phyloP scores from a whole-genome alignment of 1,140 invertebrate genomes.

The Pseudomyrmex pallidus region DNA sequence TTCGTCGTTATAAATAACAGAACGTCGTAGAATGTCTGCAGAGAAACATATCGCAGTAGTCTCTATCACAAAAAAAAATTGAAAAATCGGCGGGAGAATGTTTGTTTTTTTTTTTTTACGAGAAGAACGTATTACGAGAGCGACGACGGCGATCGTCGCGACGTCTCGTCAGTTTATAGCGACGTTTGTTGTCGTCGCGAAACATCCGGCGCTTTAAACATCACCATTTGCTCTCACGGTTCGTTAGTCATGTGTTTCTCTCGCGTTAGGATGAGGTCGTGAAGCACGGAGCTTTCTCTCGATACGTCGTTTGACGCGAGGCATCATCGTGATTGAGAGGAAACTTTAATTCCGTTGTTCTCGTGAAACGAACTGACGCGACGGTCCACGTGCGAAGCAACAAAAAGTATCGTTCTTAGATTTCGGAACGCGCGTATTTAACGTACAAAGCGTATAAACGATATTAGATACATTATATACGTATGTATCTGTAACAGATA shows the following conservation, averaged over 20 bases:
- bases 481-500: background rate
- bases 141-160: slow-evolving; percentile 38
- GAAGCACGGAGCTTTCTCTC: slow-evolving; percentile 30
- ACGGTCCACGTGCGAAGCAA: slow-evolving; percentile 18
- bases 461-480: background rate
- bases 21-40: too few relatives aligned
- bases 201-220: slow-evolving; percentile 65
- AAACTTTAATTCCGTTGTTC: slow-evolving; percentile 30
- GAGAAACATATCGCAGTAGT: too few relatives aligned
- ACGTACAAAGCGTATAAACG: too few relatives aligned
- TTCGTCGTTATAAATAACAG: too few relatives aligned
- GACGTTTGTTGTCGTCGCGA: slow-evolving; percentile 28
- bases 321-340: slow-evolving; percentile 26
- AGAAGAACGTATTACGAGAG: too few relatives aligned
- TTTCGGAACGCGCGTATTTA: background rate
- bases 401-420: background rate
- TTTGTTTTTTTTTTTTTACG: too few relatives aligned
- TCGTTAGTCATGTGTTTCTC: slow-evolving; percentile 51
- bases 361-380: background rate
- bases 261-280: slow-evolving; percentile 11
- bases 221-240: slow-evolving; percentile 55
- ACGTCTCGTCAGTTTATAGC: slow-evolving; percentile 62
- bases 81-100: too few relatives aligned
- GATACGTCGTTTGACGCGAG: slow-evolving; percentile 51
- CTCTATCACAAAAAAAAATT: too few relatives aligned